Base-by-base conservation (phyloP, 1,140 invertebrate species). In the Elysia chlorotica region DNA sequence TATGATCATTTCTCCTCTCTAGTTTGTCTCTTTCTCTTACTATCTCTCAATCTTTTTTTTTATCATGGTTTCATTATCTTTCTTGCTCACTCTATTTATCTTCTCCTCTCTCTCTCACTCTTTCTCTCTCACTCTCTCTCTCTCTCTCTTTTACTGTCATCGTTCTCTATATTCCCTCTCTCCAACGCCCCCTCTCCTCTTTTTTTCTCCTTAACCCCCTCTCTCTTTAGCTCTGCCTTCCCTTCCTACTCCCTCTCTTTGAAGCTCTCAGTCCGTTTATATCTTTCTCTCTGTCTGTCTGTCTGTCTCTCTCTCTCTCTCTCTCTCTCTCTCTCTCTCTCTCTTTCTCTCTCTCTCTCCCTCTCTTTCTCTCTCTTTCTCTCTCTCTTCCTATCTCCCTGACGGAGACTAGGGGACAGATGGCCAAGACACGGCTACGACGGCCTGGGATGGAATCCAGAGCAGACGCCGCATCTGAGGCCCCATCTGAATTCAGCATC, bases 311-410 rank as follows among this genome's bases (percentile, higher is more conserved):
- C n/a, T 54, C 53, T 19, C 35, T 69, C 30, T 69, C 33, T 31
- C 53, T 57, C 67, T 56, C 28, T 56, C 23, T 56, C 41, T 57
- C 41, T 69, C 28, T 57, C 30, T 25, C n/a, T 56, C 53, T 57
- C 67, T 54, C 33, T 56, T 33, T 69, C 28, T 31, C 41, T 57
- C 53, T 54, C 23, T 56, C n/a, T 69, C 25, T 37, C 23, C 33
- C 53, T 69, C 1, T 0, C 53, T 56, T 23, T 69, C 1, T 33
- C 41, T 69, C 48, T 57, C 28, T 69, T 36, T 57, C 53, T 56
- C 38, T 66, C 1, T 66, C 1, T 66, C 37, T 66, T 0, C 33
- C 65, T 66, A 2, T 56, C 28, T 6, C 14, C 56, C n/a, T 53
- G 19, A 54, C 38, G n/a, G n/a, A n/a, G n/a, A n/a, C n/a, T n/a